Evolutionary conservation across 2,888 invertebrate genomes (phyloP).

Genomic region (Sceliomorpha sp.): DNA sequence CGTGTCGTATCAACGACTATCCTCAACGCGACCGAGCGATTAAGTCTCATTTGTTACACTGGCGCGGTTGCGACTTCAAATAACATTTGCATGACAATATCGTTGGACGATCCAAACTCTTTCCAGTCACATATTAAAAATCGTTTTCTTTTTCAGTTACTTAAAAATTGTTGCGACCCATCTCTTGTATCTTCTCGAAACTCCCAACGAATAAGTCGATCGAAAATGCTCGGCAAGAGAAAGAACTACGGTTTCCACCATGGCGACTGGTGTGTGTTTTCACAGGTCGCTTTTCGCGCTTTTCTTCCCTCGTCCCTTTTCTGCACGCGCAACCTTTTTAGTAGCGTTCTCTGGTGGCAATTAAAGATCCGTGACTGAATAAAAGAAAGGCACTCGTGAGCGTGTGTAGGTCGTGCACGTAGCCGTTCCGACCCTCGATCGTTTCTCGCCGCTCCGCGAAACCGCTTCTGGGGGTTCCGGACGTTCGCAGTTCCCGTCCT

Average conservation of each 20-base stretch:
- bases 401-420: slow-evolving; percentile 17
- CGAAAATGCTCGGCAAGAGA: slow-evolving; percentile 8
- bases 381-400: slow-evolving; percentile 52
- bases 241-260: slow-evolving; percentile 21
- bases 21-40: slow-evolving; percentile 1
- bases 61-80: too few species aligned
- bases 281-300: slow-evolving; percentile 3
- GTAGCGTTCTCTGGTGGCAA: slow-evolving; percentile 59
- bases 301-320: slow-evolving; percentile 22
- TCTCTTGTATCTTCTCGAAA: too few species aligned
- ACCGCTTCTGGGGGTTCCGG: slow-evolving; percentile 46
- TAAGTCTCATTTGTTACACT: not conserved
- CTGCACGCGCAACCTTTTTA: slow-evolving; percentile 48
- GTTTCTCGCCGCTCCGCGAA: slow-evolving; percentile 27
- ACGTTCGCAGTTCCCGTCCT: slow-evolving; percentile 54
- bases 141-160: too few species aligned
- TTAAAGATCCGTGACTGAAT: slow-evolving; percentile 59
- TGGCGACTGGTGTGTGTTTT: slow-evolving; percentile 22
- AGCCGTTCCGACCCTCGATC: slow-evolving; percentile 2
- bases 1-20: not conserved
- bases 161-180: too few species aligned
- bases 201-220: slow-evolving; percentile 15
- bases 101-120: too few species aligned
- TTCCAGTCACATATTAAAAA: too few species aligned
- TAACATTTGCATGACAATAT: too few species aligned